These are phyloP conservation scores for Drosophila setifemur DNA, from an alignment of 1,140 invertebrate species.

Conservation along the genomic window DNA sequence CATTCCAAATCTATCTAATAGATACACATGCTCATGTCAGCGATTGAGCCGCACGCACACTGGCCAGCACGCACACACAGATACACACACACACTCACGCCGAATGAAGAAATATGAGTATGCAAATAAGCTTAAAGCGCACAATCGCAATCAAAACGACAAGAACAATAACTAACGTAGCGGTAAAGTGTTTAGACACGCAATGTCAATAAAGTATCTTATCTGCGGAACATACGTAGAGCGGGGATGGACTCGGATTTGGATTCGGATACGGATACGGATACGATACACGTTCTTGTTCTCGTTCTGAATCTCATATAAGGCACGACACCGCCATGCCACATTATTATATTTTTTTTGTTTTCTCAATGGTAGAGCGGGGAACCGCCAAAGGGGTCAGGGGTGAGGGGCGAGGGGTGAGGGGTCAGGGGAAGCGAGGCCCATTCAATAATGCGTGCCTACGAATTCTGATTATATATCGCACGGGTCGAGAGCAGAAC, in stretches of 20 bases:
- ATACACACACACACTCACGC: constrained; percentile 33
- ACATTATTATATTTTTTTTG: constrained; percentile 7
- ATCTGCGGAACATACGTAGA: constrained; percentile 55
- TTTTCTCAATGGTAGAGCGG: background rate
- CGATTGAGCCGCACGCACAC: constrained; percentile 30
- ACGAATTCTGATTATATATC: constrained; percentile 75
- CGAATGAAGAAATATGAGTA: constrained; percentile 70
- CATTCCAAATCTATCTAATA: constrained; percentile 46
- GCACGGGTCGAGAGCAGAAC: constrained; percentile 47
- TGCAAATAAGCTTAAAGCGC: constrained; percentile 78
- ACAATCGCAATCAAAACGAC: constrained; percentile 74
- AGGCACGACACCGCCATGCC: constrained; percentile 35
- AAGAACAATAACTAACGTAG: constrained; percentile 69
- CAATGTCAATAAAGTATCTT: constrained; percentile 80
- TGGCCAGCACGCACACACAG: constrained; percentile 31
- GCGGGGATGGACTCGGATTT: constrained; percentile 64
- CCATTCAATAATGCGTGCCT: constrained; percentile 76
- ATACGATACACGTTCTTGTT: constrained; percentile 19
- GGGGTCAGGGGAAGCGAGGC: constrained; percentile 9
- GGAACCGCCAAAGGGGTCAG: background rate
- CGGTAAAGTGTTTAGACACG: constrained; percentile 79
- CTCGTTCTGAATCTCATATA: constrained; percentile 39
- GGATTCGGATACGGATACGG: constrained; percentile 22
- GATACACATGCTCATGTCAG: constrained; percentile 49
- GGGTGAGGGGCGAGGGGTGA: background rate